Conservation (phyloP, 2,113 vertebrate species). For the Picathartes gymnocephalus region DNA sequence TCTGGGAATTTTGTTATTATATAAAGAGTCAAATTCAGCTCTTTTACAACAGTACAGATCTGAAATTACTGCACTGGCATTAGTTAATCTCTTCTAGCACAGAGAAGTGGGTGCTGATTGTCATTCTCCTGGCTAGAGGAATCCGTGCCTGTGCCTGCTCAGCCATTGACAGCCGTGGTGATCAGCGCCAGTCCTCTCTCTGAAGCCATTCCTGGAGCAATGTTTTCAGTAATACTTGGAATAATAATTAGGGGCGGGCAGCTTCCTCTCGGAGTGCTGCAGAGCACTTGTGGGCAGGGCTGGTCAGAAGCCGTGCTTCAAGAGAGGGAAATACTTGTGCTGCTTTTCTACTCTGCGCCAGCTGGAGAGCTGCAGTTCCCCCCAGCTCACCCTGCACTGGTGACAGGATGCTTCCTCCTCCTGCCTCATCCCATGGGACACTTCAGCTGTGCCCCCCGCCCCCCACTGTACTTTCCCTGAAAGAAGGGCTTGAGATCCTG, state of each 20-base stretch:
- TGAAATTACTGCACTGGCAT: not conserved
- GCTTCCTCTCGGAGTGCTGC: not conserved
- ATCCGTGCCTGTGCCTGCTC: not conserved
- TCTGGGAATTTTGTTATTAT: not conserved
- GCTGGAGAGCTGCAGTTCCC: not conserved
- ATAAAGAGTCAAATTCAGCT: not conserved
- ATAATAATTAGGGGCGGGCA: not conserved
- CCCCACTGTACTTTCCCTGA: not conserved
- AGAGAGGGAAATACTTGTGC: not conserved
- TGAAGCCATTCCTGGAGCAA: not conserved
- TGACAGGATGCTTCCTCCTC: not conserved
- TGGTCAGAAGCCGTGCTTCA: not conserved
- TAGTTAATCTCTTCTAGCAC: not conserved
- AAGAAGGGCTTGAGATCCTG: not conserved
- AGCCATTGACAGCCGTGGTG: rapidly evolving
- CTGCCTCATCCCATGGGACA: not conserved
- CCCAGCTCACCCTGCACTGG: not conserved
- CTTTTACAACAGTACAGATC: not conserved
- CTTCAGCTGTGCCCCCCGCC: not conserved
- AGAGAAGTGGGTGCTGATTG: not conserved
- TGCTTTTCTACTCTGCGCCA: not conserved
- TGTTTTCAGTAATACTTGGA: not conserved
- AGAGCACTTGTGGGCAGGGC: not conserved
- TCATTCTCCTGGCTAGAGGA: not conserved
- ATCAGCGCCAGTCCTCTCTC: not conserved